These are phyloP conservation scores for Centropus unirufus DNA, from an alignment of 2,113 vertebrate genomes.

Conservation along the genomic window DNA sequence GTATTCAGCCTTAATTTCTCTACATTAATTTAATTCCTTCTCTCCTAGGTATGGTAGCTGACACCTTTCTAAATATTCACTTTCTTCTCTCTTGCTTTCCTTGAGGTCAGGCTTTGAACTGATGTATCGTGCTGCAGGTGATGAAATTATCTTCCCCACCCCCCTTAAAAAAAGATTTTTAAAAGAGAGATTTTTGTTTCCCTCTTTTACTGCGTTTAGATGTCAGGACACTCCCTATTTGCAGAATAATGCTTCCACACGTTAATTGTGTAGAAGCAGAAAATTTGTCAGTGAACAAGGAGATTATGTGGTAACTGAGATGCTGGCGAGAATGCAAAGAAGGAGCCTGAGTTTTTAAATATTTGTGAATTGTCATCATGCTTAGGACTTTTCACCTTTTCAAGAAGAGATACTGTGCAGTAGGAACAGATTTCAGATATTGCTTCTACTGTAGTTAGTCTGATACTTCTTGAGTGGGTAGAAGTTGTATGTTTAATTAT, in stretches of 20 bases:
- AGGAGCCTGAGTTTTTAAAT: background rate
- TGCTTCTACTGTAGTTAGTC: background rate
- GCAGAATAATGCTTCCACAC: background rate
- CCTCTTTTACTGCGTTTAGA: background rate
- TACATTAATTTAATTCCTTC: constrained; percentile 14
- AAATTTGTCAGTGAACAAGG: background rate
- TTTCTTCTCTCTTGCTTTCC: constrained; percentile 35
- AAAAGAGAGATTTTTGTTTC: background rate
- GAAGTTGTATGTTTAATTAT: constrained; percentile 22
- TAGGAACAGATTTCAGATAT: background rate
- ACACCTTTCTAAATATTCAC: background rate
- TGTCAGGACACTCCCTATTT: background rate
- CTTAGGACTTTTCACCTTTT: background rate
- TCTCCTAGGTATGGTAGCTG: constrained; percentile 6
- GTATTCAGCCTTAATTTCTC: constrained; percentile 37
- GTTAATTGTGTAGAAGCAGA: background rate
- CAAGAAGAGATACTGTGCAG: background rate
- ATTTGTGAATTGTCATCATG: background rate
- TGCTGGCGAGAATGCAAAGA: background rate
- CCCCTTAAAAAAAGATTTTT: background rate
- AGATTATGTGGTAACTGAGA: background rate
- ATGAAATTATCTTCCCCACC: background rate
- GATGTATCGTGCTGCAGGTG: background rate
- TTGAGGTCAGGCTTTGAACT: constrained; percentile 47
- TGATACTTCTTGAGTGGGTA: background rate